Evolutionary conservation across 2,888 invertebrate species (phyloP), one percentile per base, ranked within the genome.

Genomic region (Carterocephalus palaemon): DNA sequence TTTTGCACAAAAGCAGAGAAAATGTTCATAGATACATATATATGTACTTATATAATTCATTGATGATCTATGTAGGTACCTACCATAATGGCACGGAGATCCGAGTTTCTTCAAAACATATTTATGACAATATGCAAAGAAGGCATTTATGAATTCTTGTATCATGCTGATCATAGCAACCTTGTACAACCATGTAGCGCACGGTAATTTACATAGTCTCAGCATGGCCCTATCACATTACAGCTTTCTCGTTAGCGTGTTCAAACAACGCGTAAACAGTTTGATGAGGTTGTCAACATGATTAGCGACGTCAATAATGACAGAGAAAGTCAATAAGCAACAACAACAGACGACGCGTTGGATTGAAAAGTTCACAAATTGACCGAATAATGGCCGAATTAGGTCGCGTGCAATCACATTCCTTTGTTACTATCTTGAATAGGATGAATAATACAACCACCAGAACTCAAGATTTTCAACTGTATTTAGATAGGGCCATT

Each of bases 161-260:
- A n/a, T n/a, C n/a, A n/a, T 10, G 13, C 8, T 26, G 26, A 13
- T 17, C 19, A n/a, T 17, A 9, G 10, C 19, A 32, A 31, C 19
- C 5, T 32, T n/a, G 5, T 26, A 7, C 24, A n/a, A n/a, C n/a
- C n/a, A 32, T 33, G 41, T 34, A 13, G 33, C 9, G 28, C 28
- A 28, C 22, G 12, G n/a, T 34, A 34, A 34, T 42, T 42, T 28
- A 42, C 28, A 23, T 37, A 37, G 41, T 33, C 37, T 46, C 47
- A 53, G 34, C 28, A 23, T 37, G 31, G 41, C 36, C 37, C 47
- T 48, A 53, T 57, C 45, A 38, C 24, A 32, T 56, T 54, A 50
- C 43, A 12, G 23, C 54, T 59, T 60, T 59, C 59, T 52, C 50
- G 45, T 54, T 54, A 54, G 51, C 46, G 38, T 49, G 43, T 23